Conservation (phyloP, 1,140 invertebrate species). For the Formica selysi region DNA sequence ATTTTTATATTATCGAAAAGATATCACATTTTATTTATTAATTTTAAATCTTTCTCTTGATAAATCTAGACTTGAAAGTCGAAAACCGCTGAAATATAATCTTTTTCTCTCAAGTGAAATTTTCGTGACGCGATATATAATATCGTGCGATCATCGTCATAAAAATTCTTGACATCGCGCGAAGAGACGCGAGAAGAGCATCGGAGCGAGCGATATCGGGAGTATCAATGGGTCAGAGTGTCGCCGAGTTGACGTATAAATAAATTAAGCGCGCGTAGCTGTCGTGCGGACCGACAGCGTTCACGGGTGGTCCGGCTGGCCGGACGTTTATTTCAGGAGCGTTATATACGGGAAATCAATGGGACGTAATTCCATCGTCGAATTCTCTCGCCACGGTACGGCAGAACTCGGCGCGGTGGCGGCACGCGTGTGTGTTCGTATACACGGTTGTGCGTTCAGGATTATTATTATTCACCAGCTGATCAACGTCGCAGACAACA, state of each 20-base stretch:
- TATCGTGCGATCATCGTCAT: slow-evolving; percentile 29
- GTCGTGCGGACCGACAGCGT: slow-evolving; percentile 16
- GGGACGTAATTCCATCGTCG: slow-evolving; percentile 67
- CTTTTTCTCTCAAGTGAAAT: not conserved
- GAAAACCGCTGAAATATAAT: not conserved
- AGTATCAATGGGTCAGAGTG: slow-evolving; percentile 60
- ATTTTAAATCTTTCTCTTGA: not conserved
- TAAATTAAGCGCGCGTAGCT: slow-evolving; percentile 43
- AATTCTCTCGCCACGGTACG: slow-evolving; percentile 47
- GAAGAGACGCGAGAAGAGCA: slow-evolving; percentile 8
- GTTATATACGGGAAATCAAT: slow-evolving; percentile 60
- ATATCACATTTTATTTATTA: not conserved
- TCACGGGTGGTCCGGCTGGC: slow-evolving; percentile 35
- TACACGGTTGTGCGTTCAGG: not conserved
- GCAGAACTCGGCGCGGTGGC: not conserved
- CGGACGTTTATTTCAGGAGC: slow-evolving; percentile 64
- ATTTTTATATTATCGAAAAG: not conserved
- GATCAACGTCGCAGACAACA: slow-evolving; percentile 70
- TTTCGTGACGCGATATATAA: not conserved
- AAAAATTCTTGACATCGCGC: slow-evolving; percentile 25
- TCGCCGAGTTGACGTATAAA: slow-evolving; percentile 50
- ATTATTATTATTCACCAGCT: slow-evolving; percentile 72
- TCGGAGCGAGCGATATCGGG: slow-evolving; percentile 8
- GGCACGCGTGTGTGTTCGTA: not conserved
- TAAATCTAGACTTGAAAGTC: not conserved